A percentile compares a stretch with the other conserved stretches of the same genome.
phyloP scores from a whole-genome alignment of 2,888 invertebrate species.

The Gymnoscelis rufifasciata region DNA sequence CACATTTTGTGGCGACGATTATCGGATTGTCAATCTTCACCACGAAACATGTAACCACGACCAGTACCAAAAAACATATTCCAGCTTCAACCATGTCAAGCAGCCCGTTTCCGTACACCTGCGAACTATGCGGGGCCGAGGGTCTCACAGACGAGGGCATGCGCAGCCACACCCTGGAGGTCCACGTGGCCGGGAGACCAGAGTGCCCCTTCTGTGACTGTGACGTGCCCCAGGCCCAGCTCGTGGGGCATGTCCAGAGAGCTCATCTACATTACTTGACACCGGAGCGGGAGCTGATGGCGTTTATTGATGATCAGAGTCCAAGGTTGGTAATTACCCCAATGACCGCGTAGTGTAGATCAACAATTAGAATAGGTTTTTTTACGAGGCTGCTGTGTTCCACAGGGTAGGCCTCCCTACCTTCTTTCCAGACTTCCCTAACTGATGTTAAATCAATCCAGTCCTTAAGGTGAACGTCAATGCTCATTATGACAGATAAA shows the following conservation, averaged over 20 bases:
- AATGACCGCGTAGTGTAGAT: too few species aligned
- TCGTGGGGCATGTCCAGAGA: slow-evolving; percentile 88
- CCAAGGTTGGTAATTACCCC: slow-evolving; percentile 66
- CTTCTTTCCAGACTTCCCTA: too few species aligned
- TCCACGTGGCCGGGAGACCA: slow-evolving; percentile 87
- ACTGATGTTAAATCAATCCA: too few species aligned
- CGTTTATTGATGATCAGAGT: slow-evolving; percentile 87
- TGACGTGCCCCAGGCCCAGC: slow-evolving; percentile 84
- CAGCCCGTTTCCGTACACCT: slow-evolving; percentile 78
- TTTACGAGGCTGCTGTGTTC: too few species aligned
- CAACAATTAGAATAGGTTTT: too few species aligned
- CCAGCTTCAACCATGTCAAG: slow-evolving; percentile 52
- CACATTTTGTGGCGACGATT: too few species aligned
- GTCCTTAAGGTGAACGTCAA: too few species aligned
- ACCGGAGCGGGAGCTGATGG: slow-evolving; percentile 87
- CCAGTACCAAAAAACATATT: too few species aligned
- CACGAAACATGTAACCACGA: too few species aligned
- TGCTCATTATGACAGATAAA: too few species aligned
- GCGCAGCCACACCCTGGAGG: slow-evolving; percentile 86
- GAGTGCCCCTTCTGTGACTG: slow-evolving; percentile 91
- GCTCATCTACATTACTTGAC: slow-evolving; percentile 91
- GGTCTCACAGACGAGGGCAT: slow-evolving; percentile 88
- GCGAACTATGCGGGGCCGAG: slow-evolving; percentile 92
- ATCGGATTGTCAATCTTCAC: too few species aligned
- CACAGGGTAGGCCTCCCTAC: too few species aligned